Conservation (phyloP, 2,797 vertebrate genomes). For the Mus minutoides region DNA sequence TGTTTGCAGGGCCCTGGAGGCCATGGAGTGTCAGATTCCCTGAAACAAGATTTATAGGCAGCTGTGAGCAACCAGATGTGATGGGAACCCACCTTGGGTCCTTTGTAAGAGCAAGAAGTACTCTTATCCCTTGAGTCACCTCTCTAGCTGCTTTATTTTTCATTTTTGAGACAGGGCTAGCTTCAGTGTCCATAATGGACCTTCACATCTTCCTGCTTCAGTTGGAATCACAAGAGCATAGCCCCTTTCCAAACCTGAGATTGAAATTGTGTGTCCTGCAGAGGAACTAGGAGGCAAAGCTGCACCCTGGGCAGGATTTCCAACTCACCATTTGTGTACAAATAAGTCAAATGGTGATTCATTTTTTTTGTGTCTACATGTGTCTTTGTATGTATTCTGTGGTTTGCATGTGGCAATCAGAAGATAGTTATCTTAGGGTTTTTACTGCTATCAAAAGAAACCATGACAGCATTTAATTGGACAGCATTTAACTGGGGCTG, state of each 20-base stretch:
- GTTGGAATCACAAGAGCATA: neutral
- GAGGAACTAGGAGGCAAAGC: neutral
- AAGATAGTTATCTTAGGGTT: neutral
- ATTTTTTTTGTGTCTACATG: neutral
- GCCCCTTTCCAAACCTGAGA: neutral
- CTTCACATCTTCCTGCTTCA: neutral
- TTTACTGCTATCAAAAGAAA: neutral
- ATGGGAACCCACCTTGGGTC: neutral
- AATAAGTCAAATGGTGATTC: neutral
- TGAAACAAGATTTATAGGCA: neutral
- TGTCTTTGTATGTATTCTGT: neutral
- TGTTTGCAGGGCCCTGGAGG: neutral
- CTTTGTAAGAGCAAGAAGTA: no score
- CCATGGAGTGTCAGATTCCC: neutral
- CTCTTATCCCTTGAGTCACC: neutral
- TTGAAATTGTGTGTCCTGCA: neutral
- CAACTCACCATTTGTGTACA: neutral
- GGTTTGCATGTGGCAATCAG: neutral
- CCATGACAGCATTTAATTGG: neutral
- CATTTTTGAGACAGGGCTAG: neutral
- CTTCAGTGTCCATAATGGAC: neutral
- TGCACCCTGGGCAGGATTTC: neutral
- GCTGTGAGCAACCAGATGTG: neutral
- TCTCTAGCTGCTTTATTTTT: neutral
- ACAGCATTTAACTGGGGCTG: neutral